Conservation (phyloP, 2,797 vertebrate genomes). For the Natrix natrix region DNA sequence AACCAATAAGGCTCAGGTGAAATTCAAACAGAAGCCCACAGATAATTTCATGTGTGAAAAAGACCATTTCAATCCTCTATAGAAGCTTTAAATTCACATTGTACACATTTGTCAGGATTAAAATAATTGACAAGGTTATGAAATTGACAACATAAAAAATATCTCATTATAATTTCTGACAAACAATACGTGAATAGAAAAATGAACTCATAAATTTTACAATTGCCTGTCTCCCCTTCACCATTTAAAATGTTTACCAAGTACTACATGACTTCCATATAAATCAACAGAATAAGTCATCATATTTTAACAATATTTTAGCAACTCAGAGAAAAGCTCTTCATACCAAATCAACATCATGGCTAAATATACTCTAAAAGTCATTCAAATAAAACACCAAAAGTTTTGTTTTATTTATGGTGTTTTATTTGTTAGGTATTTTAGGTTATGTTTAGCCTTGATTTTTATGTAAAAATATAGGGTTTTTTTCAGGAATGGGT, state of each 20-base stretch:
- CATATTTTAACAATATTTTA: not conserved
- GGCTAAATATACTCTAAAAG: not conserved
- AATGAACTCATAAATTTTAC: not conserved
- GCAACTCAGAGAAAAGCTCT: not conserved
- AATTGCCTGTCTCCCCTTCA: not conserved
- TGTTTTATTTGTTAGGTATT: not conserved
- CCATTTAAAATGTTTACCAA: not conserved
- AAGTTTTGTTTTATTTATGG: not conserved
- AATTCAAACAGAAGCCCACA: slow-evolving; percentile 5
- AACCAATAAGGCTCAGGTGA: slow-evolving; percentile 23
- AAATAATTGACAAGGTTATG: not conserved
- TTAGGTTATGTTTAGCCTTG: not conserved
- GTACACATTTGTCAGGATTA: slow-evolving; percentile 10
- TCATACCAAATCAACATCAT: not conserved
- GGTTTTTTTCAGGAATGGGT: no score
- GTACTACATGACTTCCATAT: not conserved
- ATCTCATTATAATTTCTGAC: not conserved
- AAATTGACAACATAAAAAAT: not conserved
- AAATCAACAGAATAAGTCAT: not conserved
- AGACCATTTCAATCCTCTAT: slow-evolving; percentile 10
- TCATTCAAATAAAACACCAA: not conserved
- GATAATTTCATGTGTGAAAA: slow-evolving; percentile 32
- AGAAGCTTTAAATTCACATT: slow-evolving; percentile 45
- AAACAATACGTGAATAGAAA: not conserved
- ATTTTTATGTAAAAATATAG: not conserved